Evolutionary conservation across 1,140 invertebrate genomes (phyloP).

Genomic region (Macrocentrus cingulum): DNA sequence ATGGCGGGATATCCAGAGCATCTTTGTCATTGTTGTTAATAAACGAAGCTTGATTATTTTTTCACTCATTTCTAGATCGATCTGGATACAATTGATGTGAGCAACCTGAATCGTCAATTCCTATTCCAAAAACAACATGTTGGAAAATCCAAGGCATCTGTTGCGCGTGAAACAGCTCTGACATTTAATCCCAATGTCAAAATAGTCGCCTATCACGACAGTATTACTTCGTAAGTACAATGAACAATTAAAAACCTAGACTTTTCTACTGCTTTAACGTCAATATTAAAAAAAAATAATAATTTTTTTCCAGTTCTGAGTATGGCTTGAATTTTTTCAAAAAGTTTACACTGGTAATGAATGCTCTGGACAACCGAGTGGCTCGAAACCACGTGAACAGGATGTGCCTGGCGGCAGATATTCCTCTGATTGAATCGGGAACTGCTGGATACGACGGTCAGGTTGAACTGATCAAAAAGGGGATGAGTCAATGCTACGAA

Average conservation of each 20-base stretch:
- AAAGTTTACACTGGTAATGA: conserved; percentile 90
- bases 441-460: conserved; percentile 96
- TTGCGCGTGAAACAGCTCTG: conserved; percentile 86
- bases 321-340: conserved; percentile 93
- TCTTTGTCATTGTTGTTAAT: conserved; percentile 13
- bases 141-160: conserved; percentile 90
- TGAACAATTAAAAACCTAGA: too few species aligned
- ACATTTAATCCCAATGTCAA: conserved; percentile 86
- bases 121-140: conserved; percentile 97
- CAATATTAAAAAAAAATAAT: too few species aligned
- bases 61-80: conserved; percentile 82
- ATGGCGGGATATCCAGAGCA: background rate
- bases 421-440: conserved; percentile 95
- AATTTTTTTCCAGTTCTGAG: conserved; percentile 70
- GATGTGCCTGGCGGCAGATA: conserved; percentile 93
- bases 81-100: conserved; percentile 99
- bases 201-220: conserved; percentile 90
- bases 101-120: conserved; percentile 98
- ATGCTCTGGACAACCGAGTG: conserved; percentile 95
- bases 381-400: conserved; percentile 98
- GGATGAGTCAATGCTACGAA: conserved; percentile 94
- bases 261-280: too few species aligned
- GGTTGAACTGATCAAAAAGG: conserved; percentile 86
- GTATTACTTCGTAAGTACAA: conserved; percentile 80
- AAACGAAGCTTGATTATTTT: background rate